phyloP scores from a whole-genome alignment of 2,888 invertebrate species.

The Lasius fuliginosus region DNA sequence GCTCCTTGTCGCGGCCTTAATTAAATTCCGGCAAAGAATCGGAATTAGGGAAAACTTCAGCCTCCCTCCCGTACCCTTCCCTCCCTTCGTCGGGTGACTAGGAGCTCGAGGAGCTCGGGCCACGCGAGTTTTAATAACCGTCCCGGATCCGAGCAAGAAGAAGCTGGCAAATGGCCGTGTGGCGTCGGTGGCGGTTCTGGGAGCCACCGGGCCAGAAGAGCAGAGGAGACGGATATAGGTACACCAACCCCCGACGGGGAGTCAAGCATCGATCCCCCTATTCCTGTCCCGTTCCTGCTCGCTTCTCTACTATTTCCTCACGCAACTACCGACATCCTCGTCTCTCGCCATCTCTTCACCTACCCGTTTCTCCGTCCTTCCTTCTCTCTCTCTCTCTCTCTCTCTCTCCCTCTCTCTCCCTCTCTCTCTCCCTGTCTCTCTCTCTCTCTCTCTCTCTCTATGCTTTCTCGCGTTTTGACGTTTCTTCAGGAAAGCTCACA shows the following conservation, averaged over 20 bases:
- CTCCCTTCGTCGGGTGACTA: conserved; percentile 40
- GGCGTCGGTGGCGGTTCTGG: conserved; percentile 71
- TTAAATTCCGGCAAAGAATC: conserved; percentile 78
- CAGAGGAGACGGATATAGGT: conserved; percentile 49
- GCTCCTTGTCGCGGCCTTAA: conserved; percentile 70
- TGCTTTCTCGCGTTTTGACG: conserved; percentile 34
- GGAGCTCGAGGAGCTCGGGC: conserved; percentile 54
- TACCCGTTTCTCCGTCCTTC: conserved; percentile 2
- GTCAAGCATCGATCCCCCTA: conserved; percentile 81
- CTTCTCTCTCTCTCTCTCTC: conserved; percentile 18
- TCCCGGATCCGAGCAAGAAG: conserved; percentile 74
- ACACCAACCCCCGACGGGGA: conserved; percentile 70
- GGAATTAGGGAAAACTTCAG: conserved; percentile 70
- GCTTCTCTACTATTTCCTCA: conserved; percentile 56
- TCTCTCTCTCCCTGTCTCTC: conserved; percentile 34
- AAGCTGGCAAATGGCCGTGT: conserved; percentile 81
- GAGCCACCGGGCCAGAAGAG: conserved; percentile 65
- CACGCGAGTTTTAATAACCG: conserved; percentile 81
- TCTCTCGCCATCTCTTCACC: conserved; percentile 26
- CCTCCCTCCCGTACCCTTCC: conserved; percentile 12
- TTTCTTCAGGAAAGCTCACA: conserved; percentile 54
- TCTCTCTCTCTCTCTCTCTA: conserved; percentile 36
- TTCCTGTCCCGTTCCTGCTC: conserved; percentile 65
- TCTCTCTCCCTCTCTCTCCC: conserved; percentile 35
- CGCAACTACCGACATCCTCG: conserved; percentile 48